These are phyloP conservation scores for Galaxea fascicularis DNA, from an alignment of 92 coral and sea anemone species.

Conservation along the genomic window DNA sequence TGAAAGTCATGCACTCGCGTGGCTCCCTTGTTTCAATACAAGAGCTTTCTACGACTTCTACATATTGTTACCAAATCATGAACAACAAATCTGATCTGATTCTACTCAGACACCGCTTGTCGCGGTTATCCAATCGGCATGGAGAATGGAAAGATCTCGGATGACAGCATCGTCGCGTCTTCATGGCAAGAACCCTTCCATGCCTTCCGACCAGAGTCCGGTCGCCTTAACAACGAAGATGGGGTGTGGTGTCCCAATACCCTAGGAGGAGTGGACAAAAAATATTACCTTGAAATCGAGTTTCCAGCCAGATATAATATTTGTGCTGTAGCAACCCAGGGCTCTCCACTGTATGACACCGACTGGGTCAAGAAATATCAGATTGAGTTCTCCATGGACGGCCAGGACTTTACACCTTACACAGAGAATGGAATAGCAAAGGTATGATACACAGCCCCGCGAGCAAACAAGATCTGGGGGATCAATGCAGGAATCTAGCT, in stretches of 20 bases:
- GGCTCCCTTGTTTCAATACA: too few species aligned
- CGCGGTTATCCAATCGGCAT: constrained; percentile 55
- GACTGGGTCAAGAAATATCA: constrained; percentile 52
- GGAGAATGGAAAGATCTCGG: constrained; percentile 43
- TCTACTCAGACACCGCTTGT: constrained; percentile 29
- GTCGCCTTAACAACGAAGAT: constrained; percentile 52
- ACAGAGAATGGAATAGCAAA: constrained; percentile 27
- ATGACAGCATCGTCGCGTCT: constrained; percentile 39
- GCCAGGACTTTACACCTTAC: constrained; percentile 41
- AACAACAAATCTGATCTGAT: too few species aligned
- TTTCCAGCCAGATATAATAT: constrained; percentile 29
- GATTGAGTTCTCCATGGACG: constrained; percentile 44
- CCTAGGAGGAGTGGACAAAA: constrained; percentile 2
- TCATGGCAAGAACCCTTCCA: constrained; percentile 53
- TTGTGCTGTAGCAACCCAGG: constrained; percentile 55
- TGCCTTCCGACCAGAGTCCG: constrained; percentile 46
- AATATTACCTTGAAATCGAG: constrained; percentile 41
- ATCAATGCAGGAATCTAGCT: too few species aligned
- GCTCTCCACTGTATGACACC: constrained; percentile 32
- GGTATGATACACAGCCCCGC: constrained; percentile 4
- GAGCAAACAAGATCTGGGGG: too few species aligned
- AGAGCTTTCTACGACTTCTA: too few species aligned
- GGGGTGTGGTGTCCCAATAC: constrained; percentile 53
- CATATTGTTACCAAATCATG: neutral
- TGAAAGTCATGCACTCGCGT: too few species aligned